phyloP scores from a whole-genome alignment of 2,888 invertebrate species.

The Abrostola triplasia region DNA sequence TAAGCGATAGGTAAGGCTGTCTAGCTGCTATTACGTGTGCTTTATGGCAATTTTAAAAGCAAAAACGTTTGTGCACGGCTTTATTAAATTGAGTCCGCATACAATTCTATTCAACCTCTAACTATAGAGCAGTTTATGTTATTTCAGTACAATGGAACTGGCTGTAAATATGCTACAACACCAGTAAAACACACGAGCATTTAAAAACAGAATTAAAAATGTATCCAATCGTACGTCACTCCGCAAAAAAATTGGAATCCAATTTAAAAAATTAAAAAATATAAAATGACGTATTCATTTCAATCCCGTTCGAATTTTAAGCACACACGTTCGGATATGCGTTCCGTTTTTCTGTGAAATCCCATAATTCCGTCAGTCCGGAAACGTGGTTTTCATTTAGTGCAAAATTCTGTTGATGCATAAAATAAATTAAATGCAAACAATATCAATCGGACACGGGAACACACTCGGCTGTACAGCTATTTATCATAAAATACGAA shows the following conservation, averaged over 20 bases:
- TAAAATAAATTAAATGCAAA: conserved; percentile 82
- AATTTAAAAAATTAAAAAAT: conserved; percentile 45
- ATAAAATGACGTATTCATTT: conserved; percentile 52
- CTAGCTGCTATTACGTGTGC: conserved; percentile 11
- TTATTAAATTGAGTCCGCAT: conserved; percentile 14
- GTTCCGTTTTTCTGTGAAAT: conserved; percentile 55
- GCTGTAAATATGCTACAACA: conserved; percentile 27
- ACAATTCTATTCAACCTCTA: conserved; percentile 2
- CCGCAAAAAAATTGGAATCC: conserved; percentile 35
- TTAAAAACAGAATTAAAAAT: conserved; percentile 35
- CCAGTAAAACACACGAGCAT: conserved; percentile 18
- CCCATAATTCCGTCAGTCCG: conserved; percentile 59
- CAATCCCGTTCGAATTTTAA: conserved; percentile 45
- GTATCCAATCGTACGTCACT: conserved; percentile 36
- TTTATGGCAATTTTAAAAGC: conserved; percentile 16
- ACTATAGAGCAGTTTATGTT: conserved; percentile 6
- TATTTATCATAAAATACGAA: conserved; percentile 85
- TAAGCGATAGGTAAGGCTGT: conserved; percentile 13
- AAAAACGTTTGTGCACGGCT: conserved; percentile 12
- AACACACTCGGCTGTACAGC: conserved; percentile 80
- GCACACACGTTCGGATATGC: conserved; percentile 45
- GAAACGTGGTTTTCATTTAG: conserved; percentile 71
- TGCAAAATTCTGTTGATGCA: conserved; percentile 73
- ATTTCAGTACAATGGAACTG: conserved; percentile 14
- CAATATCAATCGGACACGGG: conserved; percentile 83